Conservation (phyloP, 1,140 invertebrate genomes). For the Diachasma alloeum region DNA sequence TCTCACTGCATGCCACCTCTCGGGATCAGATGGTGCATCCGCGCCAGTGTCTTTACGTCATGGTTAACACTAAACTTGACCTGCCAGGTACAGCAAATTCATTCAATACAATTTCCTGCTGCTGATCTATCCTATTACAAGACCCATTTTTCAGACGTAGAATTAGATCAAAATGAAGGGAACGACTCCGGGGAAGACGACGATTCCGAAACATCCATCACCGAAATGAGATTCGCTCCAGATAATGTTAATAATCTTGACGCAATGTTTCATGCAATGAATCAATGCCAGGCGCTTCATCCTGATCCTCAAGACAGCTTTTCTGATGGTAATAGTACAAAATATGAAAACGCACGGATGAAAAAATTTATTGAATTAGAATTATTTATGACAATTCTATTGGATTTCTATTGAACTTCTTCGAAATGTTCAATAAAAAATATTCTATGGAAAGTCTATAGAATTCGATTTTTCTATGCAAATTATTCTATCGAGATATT, state of each 20-base stretch:
- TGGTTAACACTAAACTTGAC: slow-evolving; percentile 72
- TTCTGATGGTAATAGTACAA: slow-evolving; percentile 58
- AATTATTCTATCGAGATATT: too few species aligned
- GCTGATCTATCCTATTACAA: not conserved
- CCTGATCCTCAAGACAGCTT: slow-evolving; percentile 70
- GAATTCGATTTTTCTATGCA: too few species aligned
- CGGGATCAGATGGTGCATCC: slow-evolving; percentile 72
- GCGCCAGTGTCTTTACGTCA: slow-evolving; percentile 75
- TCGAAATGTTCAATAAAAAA: too few species aligned
- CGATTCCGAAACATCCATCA: slow-evolving; percentile 63
- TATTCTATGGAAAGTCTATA: too few species aligned
- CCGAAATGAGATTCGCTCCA: slow-evolving; percentile 76
- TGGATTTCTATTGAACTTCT: too few species aligned
- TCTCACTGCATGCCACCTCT: slow-evolving; percentile 79
- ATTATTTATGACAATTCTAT: too few species aligned
- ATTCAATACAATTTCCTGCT: not conserved
- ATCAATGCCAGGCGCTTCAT: slow-evolving; percentile 74
- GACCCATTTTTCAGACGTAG: slow-evolving; percentile 40
- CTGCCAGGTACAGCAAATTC: slow-evolving; percentile 58
- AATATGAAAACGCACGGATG: not conserved
- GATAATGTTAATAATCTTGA: slow-evolving; percentile 69
- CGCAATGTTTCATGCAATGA: slow-evolving; percentile 75
- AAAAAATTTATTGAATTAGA: too few species aligned
- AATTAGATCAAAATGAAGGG: slow-evolving; percentile 46
- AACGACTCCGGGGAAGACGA: slow-evolving; percentile 63